Percentiles rank a stretch among this genome's conserved stretches.
Conservation (phyloP, 2,113 vertebrate genomes). For the Triplophysa dalaica region DNA sequence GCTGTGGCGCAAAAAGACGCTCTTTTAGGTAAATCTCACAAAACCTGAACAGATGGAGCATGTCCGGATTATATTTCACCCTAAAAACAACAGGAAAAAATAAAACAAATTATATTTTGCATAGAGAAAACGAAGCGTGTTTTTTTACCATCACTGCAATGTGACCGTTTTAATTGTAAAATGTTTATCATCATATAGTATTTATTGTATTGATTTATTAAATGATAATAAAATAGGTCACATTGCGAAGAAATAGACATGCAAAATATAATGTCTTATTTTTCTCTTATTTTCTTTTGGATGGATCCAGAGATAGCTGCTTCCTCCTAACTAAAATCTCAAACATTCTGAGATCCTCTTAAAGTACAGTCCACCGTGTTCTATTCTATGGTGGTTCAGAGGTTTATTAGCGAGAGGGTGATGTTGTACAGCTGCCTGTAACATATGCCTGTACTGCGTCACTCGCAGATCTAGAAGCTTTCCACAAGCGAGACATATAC, state of each 20-base stretch:
- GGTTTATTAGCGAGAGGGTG: constrained; percentile 52
- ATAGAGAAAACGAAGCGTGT: too few relatives aligned
- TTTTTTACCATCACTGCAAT: too few relatives aligned
- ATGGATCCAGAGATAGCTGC: too few relatives aligned
- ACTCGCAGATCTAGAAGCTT: constrained; percentile 53
- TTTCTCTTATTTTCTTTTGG: too few relatives aligned
- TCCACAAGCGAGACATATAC: constrained; percentile 68
- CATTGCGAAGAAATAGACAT: too few relatives aligned
- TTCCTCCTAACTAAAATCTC: too few relatives aligned
- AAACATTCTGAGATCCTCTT: not conserved
- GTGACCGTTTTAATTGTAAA: too few relatives aligned
- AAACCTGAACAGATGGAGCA: not conserved
- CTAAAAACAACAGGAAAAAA: not conserved
- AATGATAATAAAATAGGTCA: not conserved
- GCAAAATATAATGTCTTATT: too few relatives aligned
- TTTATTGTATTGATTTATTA: not conserved
- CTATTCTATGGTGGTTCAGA: not conserved
- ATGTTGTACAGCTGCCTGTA: constrained; percentile 52
- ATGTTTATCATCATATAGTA: not conserved
- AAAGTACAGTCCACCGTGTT: not conserved
- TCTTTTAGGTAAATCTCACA: not conserved
- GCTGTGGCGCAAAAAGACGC: not conserved
- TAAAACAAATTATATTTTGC: too few relatives aligned
- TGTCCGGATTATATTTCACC: not conserved
- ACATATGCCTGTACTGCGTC: not conserved